Conservation (phyloP, 2,888 invertebrate species). For the Cheiracanthium punctorium region DNA sequence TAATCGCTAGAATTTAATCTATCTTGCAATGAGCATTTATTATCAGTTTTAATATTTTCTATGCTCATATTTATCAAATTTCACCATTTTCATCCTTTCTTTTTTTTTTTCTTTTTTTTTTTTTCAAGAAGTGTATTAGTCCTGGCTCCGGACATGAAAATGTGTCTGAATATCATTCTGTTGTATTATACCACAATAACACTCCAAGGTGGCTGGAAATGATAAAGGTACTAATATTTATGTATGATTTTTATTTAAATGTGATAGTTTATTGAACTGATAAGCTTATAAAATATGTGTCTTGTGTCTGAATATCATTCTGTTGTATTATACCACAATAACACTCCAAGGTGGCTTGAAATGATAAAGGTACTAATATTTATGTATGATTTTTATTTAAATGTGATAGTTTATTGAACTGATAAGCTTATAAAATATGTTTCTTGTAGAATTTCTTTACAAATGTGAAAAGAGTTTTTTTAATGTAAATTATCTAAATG, state of each 20-base stretch:
- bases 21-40: too few species aligned
- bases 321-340: constrained; percentile 94
- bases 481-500: too few species aligned
- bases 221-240: constrained; percentile 74
- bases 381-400: not conserved
- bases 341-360: constrained; percentile 94
- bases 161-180: constrained; percentile 84
- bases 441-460: too few species aligned
- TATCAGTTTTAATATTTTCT: too few species aligned
- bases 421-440: not conserved
- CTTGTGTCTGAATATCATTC: constrained; percentile 78
- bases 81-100: too few species aligned
- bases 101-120: too few species aligned
- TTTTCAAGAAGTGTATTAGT: constrained; percentile 85
- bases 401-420: too few species aligned
- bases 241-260: not conserved
- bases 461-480: too few species aligned
- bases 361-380: constrained; percentile 78
- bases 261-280: too few species aligned
- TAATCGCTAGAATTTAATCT: too few species aligned
- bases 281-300: not conserved
- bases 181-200: constrained; percentile 95
- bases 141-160: constrained; percentile 89
- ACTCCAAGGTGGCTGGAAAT: constrained; percentile 94
- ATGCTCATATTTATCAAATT: too few species aligned